Evolutionary conservation across 1,140 invertebrate genomes (phyloP).

Genomic region (Saccostrea cuccullata): DNA sequence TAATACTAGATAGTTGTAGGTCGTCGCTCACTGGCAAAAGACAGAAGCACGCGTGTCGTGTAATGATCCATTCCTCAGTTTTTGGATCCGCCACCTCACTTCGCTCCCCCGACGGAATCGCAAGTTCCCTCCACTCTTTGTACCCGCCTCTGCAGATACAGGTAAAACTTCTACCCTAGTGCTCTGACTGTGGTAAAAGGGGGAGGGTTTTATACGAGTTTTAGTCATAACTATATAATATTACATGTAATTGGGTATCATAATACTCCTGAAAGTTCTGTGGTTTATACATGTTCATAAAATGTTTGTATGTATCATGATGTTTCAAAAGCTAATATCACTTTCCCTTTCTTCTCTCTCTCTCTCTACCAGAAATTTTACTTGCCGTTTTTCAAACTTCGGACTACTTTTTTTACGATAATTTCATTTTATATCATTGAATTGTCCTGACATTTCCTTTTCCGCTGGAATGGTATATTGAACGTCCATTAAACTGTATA

Average conservation of each 20-base stretch:
- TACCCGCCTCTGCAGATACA: conserved; percentile 6
- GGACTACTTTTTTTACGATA: too few species aligned
- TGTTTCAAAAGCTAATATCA: too few species aligned
- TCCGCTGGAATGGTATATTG: too few species aligned
- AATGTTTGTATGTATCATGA: too few species aligned
- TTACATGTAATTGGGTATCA: neutral
- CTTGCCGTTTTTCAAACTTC: too few species aligned
- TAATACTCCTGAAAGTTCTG: neutral
- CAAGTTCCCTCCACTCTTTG: conserved; percentile 7
- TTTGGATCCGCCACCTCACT: conserved; percentile 12
- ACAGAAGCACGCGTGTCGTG: neutral
- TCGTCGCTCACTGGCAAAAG: neutral
- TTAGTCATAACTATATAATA: neutral
- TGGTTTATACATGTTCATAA: too few species aligned
- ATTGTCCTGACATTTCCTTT: too few species aligned
- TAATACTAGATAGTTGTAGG: conserved; percentile 1
- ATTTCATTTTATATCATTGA: too few species aligned
- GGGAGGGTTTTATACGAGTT: neutral
- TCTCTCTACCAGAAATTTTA: too few species aligned
- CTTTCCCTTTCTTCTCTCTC: too few species aligned
- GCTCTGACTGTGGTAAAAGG: neutral
- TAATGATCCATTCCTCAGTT: conserved; percentile 28
- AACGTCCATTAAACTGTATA: too few species aligned
- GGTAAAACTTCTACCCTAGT: neutral
- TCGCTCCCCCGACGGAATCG: neutral